Evolutionary conservation across 2,888 invertebrate species (phyloP).

Genomic region (Drosophila dives): DNA sequence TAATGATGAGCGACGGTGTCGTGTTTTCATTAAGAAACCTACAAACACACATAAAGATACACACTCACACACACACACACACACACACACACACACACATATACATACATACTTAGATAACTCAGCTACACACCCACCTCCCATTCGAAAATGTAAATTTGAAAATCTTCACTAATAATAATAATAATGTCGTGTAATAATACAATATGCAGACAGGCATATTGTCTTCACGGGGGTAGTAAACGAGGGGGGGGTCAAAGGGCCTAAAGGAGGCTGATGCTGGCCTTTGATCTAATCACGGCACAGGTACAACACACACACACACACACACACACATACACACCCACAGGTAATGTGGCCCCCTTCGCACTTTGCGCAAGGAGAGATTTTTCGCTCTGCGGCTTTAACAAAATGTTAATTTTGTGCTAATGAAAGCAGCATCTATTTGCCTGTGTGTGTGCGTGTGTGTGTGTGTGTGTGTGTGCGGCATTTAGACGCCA

Average conservation of each 20-base stretch:
- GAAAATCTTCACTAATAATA: slow-evolving; percentile 76
- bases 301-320: slow-evolving; percentile 20
- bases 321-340: slow-evolving; percentile 4
- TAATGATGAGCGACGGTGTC: slow-evolving; percentile 79
- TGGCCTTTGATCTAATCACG: slow-evolving; percentile 74
- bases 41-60: slow-evolving; percentile 4
- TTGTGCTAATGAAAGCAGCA: slow-evolving; percentile 68
- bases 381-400: slow-evolving; percentile 59
- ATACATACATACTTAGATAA: neutral
- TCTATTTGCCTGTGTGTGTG: slow-evolving; percentile 36
- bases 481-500: slow-evolving; percentile 54
- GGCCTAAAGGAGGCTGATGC: slow-evolving; percentile 2
- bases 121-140: neutral
- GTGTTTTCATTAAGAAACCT: slow-evolving; percentile 72
- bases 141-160: slow-evolving; percentile 60
- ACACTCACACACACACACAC: neutral
- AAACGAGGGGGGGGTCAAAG: neutral
- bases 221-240: slow-evolving; percentile 38
- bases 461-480: slow-evolving; percentile 12
- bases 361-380: neutral
- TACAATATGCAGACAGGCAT: slow-evolving; percentile 63
- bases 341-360: slow-evolving; percentile 8
- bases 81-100: neutral
- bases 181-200: slow-evolving; percentile 72
- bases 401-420: slow-evolving; percentile 74